A percentile compares a stretch with the other conserved stretches of the same genome.
These are phyloP conservation scores for Cromileptes altivelis DNA, from an alignment of 2,113 vertebrate genomes.

Conservation along the genomic window DNA sequence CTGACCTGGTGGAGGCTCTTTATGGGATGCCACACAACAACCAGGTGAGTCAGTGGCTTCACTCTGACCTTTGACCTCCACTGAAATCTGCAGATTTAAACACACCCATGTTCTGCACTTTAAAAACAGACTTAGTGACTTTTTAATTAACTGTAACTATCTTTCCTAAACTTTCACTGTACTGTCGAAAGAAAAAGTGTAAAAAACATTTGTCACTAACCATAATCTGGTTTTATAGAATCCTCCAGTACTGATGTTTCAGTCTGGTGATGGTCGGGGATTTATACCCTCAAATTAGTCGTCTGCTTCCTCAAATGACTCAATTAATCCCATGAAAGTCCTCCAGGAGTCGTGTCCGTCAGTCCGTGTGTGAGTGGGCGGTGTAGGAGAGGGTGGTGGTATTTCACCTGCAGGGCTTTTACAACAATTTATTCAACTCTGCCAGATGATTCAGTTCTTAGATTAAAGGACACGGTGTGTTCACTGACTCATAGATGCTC, in stretches of 20 bases:
- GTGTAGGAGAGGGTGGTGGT: no score
- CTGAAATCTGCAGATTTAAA: background rate
- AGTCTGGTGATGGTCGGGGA: no score
- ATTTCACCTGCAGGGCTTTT: background rate
- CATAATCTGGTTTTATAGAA: no score
- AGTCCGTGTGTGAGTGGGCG: no score
- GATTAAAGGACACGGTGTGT: constrained; percentile 1
- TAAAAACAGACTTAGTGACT: background rate
- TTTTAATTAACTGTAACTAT: background rate
- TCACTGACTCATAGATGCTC: background rate
- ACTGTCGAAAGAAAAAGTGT: background rate
- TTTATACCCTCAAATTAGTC: no score
- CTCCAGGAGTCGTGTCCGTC: background rate
- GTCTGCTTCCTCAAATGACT: background rate
- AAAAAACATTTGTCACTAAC: no score
- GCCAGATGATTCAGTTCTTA: background rate
- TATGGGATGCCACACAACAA: constrained; percentile 94
- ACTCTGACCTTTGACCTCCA: background rate
- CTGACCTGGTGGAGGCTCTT: constrained; percentile 93
- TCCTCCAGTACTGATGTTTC: no score
- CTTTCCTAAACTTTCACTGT: background rate
- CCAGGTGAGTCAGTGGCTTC: constrained; percentile 85
- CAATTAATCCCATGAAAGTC: background rate
- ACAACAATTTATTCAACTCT: background rate
- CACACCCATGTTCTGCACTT: background rate